These are phyloP conservation scores for Hippocampus comes DNA, from an alignment of 2,113 vertebrate genomes.

Conservation along the genomic window DNA sequence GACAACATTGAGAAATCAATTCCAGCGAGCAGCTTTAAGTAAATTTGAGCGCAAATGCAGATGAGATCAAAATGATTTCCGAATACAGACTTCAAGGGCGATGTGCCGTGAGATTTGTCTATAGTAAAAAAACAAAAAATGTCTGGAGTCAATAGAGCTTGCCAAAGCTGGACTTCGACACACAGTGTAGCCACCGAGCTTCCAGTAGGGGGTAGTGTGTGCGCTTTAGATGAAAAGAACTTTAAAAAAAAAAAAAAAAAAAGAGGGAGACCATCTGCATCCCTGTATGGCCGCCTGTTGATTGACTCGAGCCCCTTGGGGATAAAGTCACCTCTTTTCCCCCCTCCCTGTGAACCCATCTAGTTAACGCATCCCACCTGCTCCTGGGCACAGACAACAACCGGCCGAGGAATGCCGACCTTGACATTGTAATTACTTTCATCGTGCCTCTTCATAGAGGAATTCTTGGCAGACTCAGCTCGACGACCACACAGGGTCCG, in stretches of 20 bases:
- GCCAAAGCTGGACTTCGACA: background rate
- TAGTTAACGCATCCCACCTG: slow-evolving; percentile 72
- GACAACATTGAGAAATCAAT: no score
- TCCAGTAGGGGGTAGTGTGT: slow-evolving; percentile 67
- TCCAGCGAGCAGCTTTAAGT: background rate
- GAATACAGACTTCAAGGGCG: no score
- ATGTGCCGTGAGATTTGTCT: no score
- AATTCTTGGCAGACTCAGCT: slow-evolving; percentile 45
- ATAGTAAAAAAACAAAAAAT: no score
- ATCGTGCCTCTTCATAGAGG: slow-evolving; percentile 33
- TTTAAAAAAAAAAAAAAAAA: background rate
- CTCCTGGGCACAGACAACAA: slow-evolving; percentile 41
- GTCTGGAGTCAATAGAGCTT: background rate
- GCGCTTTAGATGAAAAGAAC: slow-evolving; percentile 3
- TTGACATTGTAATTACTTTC: slow-evolving; percentile 56
- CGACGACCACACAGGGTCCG: slow-evolving; percentile 28
- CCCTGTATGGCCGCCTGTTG: slow-evolving; percentile 49
- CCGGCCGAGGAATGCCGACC: slow-evolving; percentile 56
- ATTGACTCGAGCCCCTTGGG: slow-evolving; percentile 32
- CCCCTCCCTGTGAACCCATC: slow-evolving; percentile 40
- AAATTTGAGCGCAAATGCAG: no score
- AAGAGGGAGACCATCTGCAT: slow-evolving; percentile 40
- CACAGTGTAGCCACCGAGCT: background rate
- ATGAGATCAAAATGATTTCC: no score
- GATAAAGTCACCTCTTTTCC: slow-evolving; percentile 68